phyloP scores from a whole-genome alignment of 2,113 vertebrate genomes.

The Scomber colias region DNA sequence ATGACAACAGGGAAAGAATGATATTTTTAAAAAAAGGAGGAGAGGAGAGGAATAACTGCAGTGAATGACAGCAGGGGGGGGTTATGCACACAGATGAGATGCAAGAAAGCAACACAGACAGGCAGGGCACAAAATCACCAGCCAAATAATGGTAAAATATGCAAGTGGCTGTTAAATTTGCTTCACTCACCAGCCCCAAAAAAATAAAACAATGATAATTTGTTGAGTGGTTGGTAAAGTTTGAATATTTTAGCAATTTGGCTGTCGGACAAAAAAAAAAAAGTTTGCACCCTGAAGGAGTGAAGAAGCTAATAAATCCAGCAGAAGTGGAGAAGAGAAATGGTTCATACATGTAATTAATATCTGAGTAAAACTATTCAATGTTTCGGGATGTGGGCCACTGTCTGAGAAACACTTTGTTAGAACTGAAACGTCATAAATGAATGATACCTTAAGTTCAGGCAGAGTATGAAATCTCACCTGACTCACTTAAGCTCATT shows the following conservation, averaged over 20 bases:
- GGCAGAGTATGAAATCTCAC: too few relatives aligned
- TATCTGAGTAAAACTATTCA: constrained; percentile 28
- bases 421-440: not conserved
- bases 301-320: not conserved
- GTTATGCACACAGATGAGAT: constrained; percentile 46
- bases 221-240: too few relatives aligned
- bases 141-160: too few relatives aligned
- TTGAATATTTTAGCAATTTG: too few relatives aligned
- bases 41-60: constrained; percentile 47
- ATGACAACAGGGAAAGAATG: constrained; percentile 40
- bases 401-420: not conserved
- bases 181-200: too few relatives aligned
- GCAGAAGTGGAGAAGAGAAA: not conserved
- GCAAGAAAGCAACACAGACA: constrained; percentile 11
- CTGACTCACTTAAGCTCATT: too few relatives aligned
- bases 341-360: constrained; percentile 22
- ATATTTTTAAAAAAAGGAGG: constrained; percentile 39
- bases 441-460: too few relatives aligned
- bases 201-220: too few relatives aligned
- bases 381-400: constrained; percentile 28
- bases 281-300: not conserved
- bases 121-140: not conserved
- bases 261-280: too few relatives aligned
- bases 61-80: constrained; percentile 43
- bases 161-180: too few relatives aligned